Percentiles rank a stretch among this genome's conserved stretches.
Conservation (phyloP, 2,113 vertebrate genomes). For the Megaceryle maxima region DNA sequence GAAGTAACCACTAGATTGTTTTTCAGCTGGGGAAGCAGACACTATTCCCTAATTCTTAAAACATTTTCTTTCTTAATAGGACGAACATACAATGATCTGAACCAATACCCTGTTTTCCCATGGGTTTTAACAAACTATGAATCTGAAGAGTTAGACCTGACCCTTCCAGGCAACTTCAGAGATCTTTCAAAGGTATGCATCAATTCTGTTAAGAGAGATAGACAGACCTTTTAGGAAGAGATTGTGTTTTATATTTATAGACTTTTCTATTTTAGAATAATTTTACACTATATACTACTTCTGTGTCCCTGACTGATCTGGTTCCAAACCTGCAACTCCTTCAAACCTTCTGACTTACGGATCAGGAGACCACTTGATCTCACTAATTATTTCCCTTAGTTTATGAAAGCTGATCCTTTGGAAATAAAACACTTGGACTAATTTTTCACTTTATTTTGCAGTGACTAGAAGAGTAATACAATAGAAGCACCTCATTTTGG, state of each 20-base stretch:
- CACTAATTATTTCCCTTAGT: not conserved
- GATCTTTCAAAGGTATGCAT: conserved; percentile 95
- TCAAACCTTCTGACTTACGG: accelerated
- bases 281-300: not conserved
- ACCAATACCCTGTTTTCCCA: conserved; percentile 96
- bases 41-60: not conserved
- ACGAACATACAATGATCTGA: conserved; percentile 95
- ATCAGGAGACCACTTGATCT: not conserved
- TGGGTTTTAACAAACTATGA: conserved; percentile 99
- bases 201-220: not conserved
- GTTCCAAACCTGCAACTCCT: not conserved
- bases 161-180: conserved; percentile 95
- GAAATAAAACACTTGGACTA: not conserved
- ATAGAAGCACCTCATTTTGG: not conserved
- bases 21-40: not conserved
- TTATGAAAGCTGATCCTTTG: not conserved
- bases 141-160: conserved; percentile 94
- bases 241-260: not conserved
- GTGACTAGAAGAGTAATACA: not conserved
- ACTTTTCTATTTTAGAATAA: not conserved
- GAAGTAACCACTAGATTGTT: not conserved
- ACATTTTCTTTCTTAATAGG: conserved; percentile 76
- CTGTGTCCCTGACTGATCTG: not conserved
- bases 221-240: not conserved
- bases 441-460: not conserved